Evolutionary conservation across 2,888 invertebrate species (phyloP).

Genomic region (Orchestes rusci): DNA sequence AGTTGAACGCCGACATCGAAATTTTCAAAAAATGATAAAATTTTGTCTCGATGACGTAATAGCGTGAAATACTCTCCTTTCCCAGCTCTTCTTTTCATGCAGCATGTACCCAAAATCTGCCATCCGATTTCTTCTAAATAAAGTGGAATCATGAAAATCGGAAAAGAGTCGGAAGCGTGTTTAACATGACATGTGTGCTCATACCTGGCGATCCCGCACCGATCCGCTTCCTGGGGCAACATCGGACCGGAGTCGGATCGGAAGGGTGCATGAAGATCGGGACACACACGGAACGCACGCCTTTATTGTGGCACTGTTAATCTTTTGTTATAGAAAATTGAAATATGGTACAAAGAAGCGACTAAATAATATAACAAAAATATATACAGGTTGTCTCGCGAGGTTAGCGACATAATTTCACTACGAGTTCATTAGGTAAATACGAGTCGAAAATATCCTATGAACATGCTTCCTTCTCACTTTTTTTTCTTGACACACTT

Average conservation of each 20-base stretch:
- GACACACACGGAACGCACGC: no score
- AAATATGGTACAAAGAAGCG: no score
- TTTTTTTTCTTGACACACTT: no score
- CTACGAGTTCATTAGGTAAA: no score
- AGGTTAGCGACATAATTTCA: no score
- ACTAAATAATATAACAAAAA: no score
- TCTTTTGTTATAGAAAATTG: no score
- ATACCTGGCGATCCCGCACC: no score
- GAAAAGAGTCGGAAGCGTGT: not conserved
- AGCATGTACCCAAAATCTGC: slow-evolving; percentile 8
- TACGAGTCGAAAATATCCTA: no score
- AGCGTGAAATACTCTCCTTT: slow-evolving; percentile 1
- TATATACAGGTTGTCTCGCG: no score
- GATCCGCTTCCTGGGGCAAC: not conserved
- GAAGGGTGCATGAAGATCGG: slow-evolving; percentile 1
- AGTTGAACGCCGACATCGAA: not conserved
- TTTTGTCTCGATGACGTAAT: slow-evolving; percentile 1
- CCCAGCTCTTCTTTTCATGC: slow-evolving; percentile 3
- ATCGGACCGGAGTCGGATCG: not conserved
- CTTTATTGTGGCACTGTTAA: no score
- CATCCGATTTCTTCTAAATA: not conserved
- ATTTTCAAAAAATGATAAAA: not conserved
- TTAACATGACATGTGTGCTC: not conserved
- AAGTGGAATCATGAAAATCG: not conserved
- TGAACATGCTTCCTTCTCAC: no score